These are phyloP conservation scores for Trichomalopsis sarcophagae DNA, from an alignment of 1,140 invertebrate genomes.

Conservation along the genomic window DNA sequence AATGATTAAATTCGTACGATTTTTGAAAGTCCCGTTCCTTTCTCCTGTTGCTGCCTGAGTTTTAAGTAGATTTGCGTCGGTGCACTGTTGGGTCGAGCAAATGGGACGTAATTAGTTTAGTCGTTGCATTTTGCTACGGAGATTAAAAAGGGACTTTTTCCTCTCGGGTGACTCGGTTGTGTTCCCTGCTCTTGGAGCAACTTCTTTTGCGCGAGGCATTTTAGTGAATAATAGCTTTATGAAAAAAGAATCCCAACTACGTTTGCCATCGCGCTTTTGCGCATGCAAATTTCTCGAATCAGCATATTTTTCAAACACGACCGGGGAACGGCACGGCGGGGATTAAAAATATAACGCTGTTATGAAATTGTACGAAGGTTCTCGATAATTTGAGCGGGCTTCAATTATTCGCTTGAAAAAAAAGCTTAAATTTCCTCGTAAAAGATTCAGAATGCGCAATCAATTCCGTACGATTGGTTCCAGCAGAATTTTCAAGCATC, in stretches of 20 bases:
- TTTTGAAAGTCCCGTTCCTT: neutral
- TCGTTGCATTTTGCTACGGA: neutral
- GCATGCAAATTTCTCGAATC: no score
- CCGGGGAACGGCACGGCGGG: no score
- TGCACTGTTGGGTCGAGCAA: neutral
- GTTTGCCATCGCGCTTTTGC: no score
- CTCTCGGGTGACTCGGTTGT: neutral
- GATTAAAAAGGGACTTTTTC: conserved; percentile 3
- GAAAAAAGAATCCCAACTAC: neutral
- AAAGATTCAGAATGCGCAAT: no score
- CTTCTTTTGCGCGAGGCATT: neutral
- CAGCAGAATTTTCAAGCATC: no score
- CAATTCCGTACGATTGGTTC: no score
- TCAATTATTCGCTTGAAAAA: no score
- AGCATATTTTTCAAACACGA: no score
- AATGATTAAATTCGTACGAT: neutral
- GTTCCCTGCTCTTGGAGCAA: neutral
- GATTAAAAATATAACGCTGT: no score
- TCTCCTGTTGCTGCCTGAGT: neutral
- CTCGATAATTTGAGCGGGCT: no score
- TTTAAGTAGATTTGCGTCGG: neutral
- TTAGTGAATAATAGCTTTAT: neutral
- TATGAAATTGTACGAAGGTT: no score
- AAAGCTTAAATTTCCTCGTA: no score
- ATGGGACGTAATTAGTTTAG: neutral